Percentiles rank a stretch among this genome's conserved stretches.
These are phyloP conservation scores for Silurus lanzhouensis DNA, from an alignment of 2,797 vertebrate genomes.

Conservation along the genomic window DNA sequence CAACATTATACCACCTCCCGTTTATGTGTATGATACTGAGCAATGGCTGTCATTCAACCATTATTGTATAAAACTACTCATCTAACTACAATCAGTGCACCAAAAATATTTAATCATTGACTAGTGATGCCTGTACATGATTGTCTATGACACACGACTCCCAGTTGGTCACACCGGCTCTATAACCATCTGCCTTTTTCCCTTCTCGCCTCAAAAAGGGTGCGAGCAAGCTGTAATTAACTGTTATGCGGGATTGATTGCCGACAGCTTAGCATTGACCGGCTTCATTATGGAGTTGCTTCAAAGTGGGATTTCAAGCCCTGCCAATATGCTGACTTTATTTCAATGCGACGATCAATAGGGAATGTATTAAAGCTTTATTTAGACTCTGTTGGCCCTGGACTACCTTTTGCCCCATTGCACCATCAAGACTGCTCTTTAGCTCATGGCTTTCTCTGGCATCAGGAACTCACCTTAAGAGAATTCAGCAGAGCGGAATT, in stretches of 20 bases:
- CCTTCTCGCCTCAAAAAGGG: conserved; percentile 62
- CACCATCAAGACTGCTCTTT: conserved; percentile 44
- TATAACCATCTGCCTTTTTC: conserved; percentile 45
- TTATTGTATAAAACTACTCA: neutral
- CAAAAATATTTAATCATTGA: conserved; percentile 42
- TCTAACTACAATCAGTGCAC: neutral
- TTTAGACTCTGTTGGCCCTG: conserved; percentile 74
- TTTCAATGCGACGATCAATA: conserved; percentile 78
- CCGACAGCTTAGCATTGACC: conserved; percentile 82
- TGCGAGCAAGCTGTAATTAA: conserved; percentile 79
- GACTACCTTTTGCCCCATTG: conserved; percentile 67
- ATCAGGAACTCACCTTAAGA: conserved; percentile 3
- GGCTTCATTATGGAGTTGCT: conserved; percentile 83
- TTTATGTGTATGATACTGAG: neutral
- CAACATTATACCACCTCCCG: no score
- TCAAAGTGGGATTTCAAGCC: conserved; percentile 79
- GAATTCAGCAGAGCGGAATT: neutral
- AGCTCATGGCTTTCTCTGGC: conserved; percentile 25
- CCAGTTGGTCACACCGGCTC: conserved; percentile 7
- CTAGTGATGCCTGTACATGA: conserved; percentile 47
- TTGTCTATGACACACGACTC: conserved; percentile 52
- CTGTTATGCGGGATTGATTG: conserved; percentile 83
- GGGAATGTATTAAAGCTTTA: conserved; percentile 80
- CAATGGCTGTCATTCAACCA: neutral
- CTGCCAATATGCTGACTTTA: conserved; percentile 82